Percentiles rank a stretch among this genome's conserved stretches.
phyloP scores from a whole-genome alignment of 2,113 vertebrate species.

The Phyllostomus hastatus region DNA sequence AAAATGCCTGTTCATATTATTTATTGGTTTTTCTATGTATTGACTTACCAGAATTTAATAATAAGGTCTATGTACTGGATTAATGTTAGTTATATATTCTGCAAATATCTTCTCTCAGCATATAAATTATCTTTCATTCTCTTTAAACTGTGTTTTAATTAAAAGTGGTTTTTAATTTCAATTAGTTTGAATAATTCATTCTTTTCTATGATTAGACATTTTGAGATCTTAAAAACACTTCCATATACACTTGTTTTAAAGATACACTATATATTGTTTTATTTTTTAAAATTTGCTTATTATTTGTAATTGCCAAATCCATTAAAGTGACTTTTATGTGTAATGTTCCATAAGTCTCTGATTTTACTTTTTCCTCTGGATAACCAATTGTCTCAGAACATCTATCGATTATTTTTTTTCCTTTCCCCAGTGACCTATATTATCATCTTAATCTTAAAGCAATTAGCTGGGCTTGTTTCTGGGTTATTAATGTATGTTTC shows the following conservation, averaged over 20 bases:
- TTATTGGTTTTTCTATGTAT: not conserved
- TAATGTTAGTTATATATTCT: not conserved
- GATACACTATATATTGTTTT: not conserved
- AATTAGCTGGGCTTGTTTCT: not conserved
- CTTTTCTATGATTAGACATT: not conserved
- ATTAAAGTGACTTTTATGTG: not conserved
- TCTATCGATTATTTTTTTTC: not conserved
- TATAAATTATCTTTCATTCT: not conserved
- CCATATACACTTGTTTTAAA: not conserved
- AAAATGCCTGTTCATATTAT: not conserved
- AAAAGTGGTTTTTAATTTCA: not conserved
- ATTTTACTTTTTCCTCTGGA: not conserved
- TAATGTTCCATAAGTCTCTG: not conserved
- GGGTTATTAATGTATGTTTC: not conserved
- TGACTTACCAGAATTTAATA: not conserved
- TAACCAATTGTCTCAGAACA: not conserved
- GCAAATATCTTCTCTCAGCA: not conserved
- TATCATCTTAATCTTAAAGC: not conserved
- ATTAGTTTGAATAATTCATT: not conserved
- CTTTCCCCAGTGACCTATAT: not conserved
- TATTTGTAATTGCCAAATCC: not conserved
- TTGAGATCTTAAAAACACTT: not conserved
- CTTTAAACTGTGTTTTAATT: not conserved
- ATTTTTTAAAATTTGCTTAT: not conserved
- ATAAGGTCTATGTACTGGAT: not conserved